Conservation (phyloP, 2,113 vertebrate species). For the Tragelaphus buxtoni region DNA sequence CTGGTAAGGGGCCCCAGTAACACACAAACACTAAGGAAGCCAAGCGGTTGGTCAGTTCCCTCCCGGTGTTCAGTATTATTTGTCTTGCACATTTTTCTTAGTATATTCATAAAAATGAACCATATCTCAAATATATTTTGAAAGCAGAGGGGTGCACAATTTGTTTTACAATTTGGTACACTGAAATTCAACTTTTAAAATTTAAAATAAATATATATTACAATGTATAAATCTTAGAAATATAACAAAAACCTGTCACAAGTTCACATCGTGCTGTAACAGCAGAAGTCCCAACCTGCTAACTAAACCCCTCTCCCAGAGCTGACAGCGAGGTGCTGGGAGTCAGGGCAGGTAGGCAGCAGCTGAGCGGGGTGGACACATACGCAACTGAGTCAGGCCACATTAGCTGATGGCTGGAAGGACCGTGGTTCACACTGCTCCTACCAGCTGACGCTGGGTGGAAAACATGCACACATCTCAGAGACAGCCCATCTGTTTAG, state of each 20-base stretch:
- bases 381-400: fast-evolving
- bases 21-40: not conserved
- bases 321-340: not conserved
- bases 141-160: not conserved
- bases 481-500: not conserved
- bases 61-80: not conserved
- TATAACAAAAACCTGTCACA: not conserved
- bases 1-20: too few relatives aligned
- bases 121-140: not conserved
- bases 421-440: not conserved
- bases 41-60: not conserved
- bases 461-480: not conserved
- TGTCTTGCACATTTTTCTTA: not conserved
- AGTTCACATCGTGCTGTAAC: not conserved
- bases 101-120: not conserved
- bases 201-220: not conserved
- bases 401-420: fast-evolving
- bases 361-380: fast-evolving
- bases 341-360: not conserved
- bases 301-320: not conserved
- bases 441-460: fast-evolving
- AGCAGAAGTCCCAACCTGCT: not conserved
- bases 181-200: not conserved
- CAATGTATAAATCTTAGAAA: slow-evolving; percentile 1
- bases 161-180: not conserved